phyloP scores from a whole-genome alignment of 1,140 invertebrate species.

The Batillaria attramentaria region DNA sequence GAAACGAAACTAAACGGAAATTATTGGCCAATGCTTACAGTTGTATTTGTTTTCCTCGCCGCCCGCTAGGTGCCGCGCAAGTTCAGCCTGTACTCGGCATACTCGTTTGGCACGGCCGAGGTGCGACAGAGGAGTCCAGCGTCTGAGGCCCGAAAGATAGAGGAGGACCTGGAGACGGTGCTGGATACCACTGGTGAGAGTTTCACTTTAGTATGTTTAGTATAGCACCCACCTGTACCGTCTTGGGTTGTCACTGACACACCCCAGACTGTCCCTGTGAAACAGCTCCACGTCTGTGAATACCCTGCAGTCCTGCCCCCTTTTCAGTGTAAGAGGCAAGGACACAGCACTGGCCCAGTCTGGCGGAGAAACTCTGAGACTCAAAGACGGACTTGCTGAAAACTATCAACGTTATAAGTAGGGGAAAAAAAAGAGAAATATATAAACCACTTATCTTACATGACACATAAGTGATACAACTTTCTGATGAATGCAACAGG shows the following conservation, averaged over 20 bases:
- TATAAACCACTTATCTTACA: too few species aligned
- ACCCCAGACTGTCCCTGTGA: not conserved
- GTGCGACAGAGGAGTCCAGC: not conserved
- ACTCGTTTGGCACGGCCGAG: slow-evolving; percentile 20
- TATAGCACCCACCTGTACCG: not conserved
- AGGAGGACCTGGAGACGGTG: slow-evolving; percentile 57
- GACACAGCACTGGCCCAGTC: not conserved
- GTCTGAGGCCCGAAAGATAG: not conserved
- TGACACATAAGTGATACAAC: not conserved
- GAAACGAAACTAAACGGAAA: too few species aligned
- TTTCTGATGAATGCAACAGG: too few species aligned
- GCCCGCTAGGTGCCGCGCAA: not conserved
- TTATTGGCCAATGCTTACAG: not conserved
- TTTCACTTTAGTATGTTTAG: not conserved
- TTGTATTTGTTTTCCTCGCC: not conserved
- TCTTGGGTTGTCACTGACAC: not conserved
- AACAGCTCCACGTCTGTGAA: too few species aligned
- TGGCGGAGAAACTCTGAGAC: too few species aligned
- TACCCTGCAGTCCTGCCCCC: too few species aligned
- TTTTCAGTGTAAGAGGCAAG: not conserved
- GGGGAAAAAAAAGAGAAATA: too few species aligned
- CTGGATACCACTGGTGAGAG: slow-evolving; percentile 51
- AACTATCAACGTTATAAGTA: not conserved
- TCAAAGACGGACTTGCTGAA: not conserved
- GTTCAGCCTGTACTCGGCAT: slow-evolving; percentile 25